These are phyloP conservation scores for Gavia stellata DNA, from an alignment of 2,113 vertebrate genomes.

Conservation along the genomic window DNA sequence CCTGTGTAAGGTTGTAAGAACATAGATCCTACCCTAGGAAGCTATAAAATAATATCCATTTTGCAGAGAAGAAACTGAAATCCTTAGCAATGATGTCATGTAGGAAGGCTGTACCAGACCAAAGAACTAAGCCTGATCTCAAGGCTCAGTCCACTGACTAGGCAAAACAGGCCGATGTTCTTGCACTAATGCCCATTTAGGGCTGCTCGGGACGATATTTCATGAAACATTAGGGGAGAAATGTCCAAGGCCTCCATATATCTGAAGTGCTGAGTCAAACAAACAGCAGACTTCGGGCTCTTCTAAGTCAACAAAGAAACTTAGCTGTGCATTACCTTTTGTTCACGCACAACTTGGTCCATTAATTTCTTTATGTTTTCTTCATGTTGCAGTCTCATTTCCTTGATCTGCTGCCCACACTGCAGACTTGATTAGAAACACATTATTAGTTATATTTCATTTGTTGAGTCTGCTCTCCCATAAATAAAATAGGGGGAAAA, in stretches of 20 bases:
- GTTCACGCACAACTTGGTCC: constrained; percentile 69
- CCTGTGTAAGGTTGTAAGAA: not conserved
- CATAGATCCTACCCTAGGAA: not conserved
- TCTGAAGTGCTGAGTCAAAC: not conserved
- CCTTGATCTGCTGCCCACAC: constrained; percentile 92
- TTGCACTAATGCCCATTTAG: accelerated
- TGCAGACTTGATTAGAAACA: constrained; percentile 83
- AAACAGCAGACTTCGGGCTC: not conserved
- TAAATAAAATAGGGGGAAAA: not conserved
- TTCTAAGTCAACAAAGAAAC: not conserved
- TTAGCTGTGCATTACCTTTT: constrained; percentile 62
- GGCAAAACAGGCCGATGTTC: not conserved
- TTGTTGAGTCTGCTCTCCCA: not conserved
- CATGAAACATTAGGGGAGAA: not conserved
- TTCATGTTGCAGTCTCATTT: constrained; percentile 89
- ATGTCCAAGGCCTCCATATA: not conserved
- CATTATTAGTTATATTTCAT: constrained; percentile 13
- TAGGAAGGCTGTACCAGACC: not conserved
- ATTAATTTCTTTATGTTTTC: constrained; percentile 83
- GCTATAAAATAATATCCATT: not conserved
- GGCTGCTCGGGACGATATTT: not conserved
- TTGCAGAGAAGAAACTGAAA: not conserved
- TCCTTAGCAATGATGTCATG: not conserved
- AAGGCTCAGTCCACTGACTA: not conserved
- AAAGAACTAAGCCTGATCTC: not conserved